Evolutionary conservation across 2,797 vertebrate genomes (phyloP), one percentile per base, ranked within the genome.

Genomic region (Ispidina lecontei): DNA sequence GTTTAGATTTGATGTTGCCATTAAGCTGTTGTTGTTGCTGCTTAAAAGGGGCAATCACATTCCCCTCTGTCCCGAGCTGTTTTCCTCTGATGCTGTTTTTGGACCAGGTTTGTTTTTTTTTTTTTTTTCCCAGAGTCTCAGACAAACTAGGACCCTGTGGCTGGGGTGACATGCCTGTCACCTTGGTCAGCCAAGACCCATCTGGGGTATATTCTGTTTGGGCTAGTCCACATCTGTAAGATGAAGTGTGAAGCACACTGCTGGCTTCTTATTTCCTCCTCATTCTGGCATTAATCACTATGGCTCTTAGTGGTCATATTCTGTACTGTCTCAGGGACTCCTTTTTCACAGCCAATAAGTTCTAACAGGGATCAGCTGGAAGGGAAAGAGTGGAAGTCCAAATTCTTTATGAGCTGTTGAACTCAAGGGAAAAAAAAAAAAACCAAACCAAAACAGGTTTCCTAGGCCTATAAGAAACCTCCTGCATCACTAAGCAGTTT

Each of bases 401-500:
- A 78, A 81, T 91, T 93, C 83, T 87, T 93, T 95, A 92, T 91
- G 87, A 94, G 87, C 94, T 95, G 92, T 86, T 95, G 87, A 89
- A 95, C 35, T 31, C 59, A 75, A 73, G 16, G 67, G 69, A 41
- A 9, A 63, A 89, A 64, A 91, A 35, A 35, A 37, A 37, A 37
- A 5, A 33, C 33, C 12, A 13, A 37, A 37, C 12, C 37, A 37
- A 79, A 64, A 2, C n/a, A 63, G 52, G 8, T 84, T 94, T 94
- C 58, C 63, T 87, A 72, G 43, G 26, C 21, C 73, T 62, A 1
- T 28, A 69, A 77, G 76, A 46, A 87, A 21, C 46, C 62, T 88
- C 43, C 62, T 84, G 47, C 80, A 33, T 81, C 87, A 72, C 29
- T 47, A 54, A 83, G 19, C 15, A 28, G 1, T 83, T 80, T 83